These are phyloP conservation scores for Cryptus viduatorius DNA, from an alignment of 2,888 invertebrate species.

Conservation along the genomic window DNA sequence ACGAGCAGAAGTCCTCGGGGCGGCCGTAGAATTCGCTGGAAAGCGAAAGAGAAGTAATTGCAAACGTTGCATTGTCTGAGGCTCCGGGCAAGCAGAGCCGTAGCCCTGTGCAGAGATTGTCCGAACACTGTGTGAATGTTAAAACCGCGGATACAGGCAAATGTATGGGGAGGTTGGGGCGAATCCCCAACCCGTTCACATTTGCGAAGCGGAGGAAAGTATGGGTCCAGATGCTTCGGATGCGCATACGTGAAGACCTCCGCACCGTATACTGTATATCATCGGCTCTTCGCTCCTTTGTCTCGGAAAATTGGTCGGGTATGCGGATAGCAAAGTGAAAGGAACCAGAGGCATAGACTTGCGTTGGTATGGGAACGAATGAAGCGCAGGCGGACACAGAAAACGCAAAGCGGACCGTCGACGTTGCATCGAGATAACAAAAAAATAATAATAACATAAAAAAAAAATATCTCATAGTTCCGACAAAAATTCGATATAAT, in stretches of 20 bases:
- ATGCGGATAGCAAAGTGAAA: conserved; percentile 31
- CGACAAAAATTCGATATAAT: conserved; percentile 75
- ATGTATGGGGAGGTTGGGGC: neutral
- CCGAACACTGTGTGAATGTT: neutral
- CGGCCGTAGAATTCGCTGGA: conserved; percentile 57
- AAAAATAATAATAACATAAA: conserved; percentile 23
- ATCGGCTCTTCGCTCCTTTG: conserved; percentile 65
- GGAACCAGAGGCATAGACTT: neutral
- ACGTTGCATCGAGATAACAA: conserved; percentile 26
- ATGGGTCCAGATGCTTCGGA: conserved; percentile 27
- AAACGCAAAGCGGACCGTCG: conserved; percentile 6
- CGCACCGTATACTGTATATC: conserved; percentile 8
- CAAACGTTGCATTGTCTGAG: conserved; percentile 64
- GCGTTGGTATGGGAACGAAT: neutral
- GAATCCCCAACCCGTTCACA: neutral
- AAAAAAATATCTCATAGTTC: conserved; percentile 32
- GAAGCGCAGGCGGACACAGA: conserved; percentile 44
- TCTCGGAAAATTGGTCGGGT: conserved; percentile 71
- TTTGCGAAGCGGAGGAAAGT: conserved; percentile 19
- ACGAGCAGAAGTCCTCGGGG: neutral
- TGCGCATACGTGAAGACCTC: conserved; percentile 25
- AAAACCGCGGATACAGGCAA: conserved; percentile 15
- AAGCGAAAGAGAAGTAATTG: conserved; percentile 68
- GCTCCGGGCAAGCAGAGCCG: conserved; percentile 40
- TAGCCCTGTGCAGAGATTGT: conserved; percentile 11